Evolutionary conservation across 2,797 vertebrate species (phyloP).

Genomic region (Pachyuromys duprasi): DNA sequence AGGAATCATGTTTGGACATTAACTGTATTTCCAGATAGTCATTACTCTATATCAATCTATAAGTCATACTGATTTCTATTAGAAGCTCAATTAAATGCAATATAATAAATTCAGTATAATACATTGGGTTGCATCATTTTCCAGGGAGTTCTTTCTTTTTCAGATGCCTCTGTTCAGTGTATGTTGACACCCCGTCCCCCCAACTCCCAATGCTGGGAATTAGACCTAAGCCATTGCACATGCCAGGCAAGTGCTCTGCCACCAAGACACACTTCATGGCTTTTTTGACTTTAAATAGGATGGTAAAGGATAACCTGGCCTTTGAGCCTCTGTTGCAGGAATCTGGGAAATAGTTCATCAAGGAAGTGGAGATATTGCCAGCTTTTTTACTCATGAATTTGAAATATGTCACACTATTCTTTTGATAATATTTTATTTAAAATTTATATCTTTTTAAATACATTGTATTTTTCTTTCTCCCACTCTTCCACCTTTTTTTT

Average conservation of each 20-base stretch:
- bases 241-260: background rate
- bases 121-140: background rate
- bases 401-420: background rate
- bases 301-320: background rate
- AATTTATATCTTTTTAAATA: background rate
- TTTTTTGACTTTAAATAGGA: background rate
- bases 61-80: background rate
- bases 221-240: background rate
- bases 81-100: background rate
- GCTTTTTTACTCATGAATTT: background rate
- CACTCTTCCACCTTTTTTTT: background rate
- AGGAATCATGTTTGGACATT: constrained; percentile 25
- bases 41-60: background rate
- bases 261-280: no score
- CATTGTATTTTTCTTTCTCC: background rate
- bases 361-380: background rate
- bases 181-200: background rate
- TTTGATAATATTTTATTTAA: background rate
- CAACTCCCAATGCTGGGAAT: background rate
- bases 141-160: background rate
- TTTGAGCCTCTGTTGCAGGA: background rate
- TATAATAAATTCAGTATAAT: background rate
- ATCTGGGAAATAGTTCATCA: background rate
- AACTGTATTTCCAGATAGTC: constrained; percentile 23
- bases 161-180: background rate